These are phyloP conservation scores for Alaudala cheleensis DNA, from an alignment of 2,113 vertebrate species.

Conservation along the genomic window DNA sequence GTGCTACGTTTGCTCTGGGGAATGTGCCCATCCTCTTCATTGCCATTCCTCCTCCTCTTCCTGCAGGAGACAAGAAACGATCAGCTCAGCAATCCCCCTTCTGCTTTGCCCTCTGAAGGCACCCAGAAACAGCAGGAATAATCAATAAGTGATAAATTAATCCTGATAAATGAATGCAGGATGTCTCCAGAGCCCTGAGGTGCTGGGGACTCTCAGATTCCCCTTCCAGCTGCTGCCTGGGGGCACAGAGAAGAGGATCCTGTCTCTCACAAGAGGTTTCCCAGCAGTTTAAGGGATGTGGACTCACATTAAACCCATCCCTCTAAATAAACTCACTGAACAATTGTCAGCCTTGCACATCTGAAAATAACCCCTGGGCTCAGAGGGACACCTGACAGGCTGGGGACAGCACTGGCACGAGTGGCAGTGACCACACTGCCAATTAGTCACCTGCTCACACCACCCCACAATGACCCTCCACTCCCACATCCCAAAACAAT, in stretches of 20 bases:
- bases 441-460: neutral
- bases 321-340: neutral
- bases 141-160: too few relatives aligned
- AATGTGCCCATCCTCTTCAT: conserved; percentile 81
- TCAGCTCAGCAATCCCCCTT: rapidly evolving
- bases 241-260: neutral
- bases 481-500: neutral
- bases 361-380: neutral
- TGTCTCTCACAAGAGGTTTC: neutral
- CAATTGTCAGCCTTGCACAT: neutral
- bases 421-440: neutral
- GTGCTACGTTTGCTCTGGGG: conserved; percentile 86
- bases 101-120: neutral
- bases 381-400: neutral
- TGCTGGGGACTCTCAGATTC: neutral
- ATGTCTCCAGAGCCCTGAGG: neutral
- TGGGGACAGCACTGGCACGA: neutral
- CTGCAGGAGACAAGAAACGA: conserved; percentile 36
- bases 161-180: too few relatives aligned
- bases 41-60: conserved; percentile 87
- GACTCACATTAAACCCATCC: neutral
- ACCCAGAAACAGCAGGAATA: too few relatives aligned
- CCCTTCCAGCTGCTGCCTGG: neutral
- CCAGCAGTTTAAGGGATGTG: rapidly evolving
- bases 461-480: neutral